A percentile compares a stretch with the other conserved stretches of the same genome.
Evolutionary conservation across 2,888 invertebrate species (phyloP).

Genomic region (Melanargia galathea): DNA sequence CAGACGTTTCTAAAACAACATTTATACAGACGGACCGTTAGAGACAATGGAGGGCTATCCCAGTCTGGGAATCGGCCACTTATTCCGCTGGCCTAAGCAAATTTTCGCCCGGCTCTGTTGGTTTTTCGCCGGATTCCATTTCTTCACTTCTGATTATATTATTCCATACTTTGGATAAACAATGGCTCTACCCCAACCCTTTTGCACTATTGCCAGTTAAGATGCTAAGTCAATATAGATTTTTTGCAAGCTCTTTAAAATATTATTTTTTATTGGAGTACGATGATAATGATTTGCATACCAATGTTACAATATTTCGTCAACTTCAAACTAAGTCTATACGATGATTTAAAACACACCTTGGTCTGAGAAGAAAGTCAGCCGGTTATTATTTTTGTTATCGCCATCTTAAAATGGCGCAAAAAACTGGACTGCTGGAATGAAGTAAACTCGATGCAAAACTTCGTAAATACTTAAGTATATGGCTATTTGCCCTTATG

Average conservation of each 20-base stretch:
- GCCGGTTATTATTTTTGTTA: background rate
- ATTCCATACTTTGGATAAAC: slow-evolving; percentile 81
- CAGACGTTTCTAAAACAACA: slow-evolving; percentile 38
- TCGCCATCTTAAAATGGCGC: too few species aligned
- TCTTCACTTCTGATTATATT: slow-evolving; percentile 82
- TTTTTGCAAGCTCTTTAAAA: background rate
- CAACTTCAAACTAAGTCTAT: too few species aligned
- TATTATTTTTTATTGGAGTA: too few species aligned
- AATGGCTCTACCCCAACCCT: slow-evolving; percentile 73
- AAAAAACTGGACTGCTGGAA: too few species aligned
- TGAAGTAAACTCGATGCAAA: too few species aligned
- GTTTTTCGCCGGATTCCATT: slow-evolving; percentile 80
- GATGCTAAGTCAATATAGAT: slow-evolving; percentile 52
- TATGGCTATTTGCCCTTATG: too few species aligned
- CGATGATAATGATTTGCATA: too few species aligned
- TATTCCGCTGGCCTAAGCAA: slow-evolving; percentile 82
- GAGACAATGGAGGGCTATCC: slow-evolving; percentile 66
- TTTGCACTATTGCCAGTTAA: slow-evolving; percentile 75
- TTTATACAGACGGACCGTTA: slow-evolving; percentile 51
- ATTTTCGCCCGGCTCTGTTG: slow-evolving; percentile 77
- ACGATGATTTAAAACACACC: too few species aligned
- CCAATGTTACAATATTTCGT: too few species aligned
- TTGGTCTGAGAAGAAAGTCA: too few species aligned
- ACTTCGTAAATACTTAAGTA: too few species aligned
- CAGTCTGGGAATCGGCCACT: slow-evolving; percentile 68